Percentiles rank a stretch among this genome's conserved stretches.
Evolutionary conservation across 2,888 invertebrate species (phyloP).

Genomic region (Prenolepis imparis): DNA sequence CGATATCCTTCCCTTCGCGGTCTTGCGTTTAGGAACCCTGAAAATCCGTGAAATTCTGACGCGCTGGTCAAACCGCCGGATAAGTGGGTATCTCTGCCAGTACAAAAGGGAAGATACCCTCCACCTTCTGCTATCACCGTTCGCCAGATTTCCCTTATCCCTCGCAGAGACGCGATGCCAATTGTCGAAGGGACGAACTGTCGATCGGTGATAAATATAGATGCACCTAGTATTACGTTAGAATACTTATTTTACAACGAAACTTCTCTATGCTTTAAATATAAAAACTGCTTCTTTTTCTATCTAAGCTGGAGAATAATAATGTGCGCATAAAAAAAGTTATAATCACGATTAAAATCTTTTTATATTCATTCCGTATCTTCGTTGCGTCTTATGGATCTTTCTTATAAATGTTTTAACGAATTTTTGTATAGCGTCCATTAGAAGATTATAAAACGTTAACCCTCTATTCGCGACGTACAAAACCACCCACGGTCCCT

Average conservation of each 20-base stretch:
- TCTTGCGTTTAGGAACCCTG: conserved; percentile 46
- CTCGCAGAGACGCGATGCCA: conserved; percentile 28
- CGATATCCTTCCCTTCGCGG: conserved; percentile 52
- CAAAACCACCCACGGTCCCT: conserved; percentile 27
- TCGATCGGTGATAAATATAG: background rate
- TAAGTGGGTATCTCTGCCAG: conserved; percentile 72
- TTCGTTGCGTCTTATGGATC: background rate
- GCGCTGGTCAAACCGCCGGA: conserved; percentile 65
- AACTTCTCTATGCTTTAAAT: background rate
- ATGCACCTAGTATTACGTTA: background rate
- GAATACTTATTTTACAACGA: background rate
- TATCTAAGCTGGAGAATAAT: background rate
- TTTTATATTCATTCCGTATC: background rate
- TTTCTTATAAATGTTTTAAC: conserved; percentile 14
- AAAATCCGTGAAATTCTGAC: conserved; percentile 63
- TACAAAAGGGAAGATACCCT: conserved; percentile 62
- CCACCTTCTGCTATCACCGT: conserved; percentile 58
- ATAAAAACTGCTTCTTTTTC: no score
- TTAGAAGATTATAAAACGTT: conserved; percentile 34
- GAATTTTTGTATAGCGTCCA: background rate
- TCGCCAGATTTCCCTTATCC: conserved; percentile 57
- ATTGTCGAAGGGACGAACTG: conserved; percentile 55
- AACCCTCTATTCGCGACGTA: background rate
- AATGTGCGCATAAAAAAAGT: background rate
- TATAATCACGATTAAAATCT: background rate